A percentile compares a stretch with the other conserved stretches of the same genome.
Evolutionary conservation across 1,140 invertebrate genomes (phyloP).

Genomic region (Meloidogyne floridensis): DNA sequence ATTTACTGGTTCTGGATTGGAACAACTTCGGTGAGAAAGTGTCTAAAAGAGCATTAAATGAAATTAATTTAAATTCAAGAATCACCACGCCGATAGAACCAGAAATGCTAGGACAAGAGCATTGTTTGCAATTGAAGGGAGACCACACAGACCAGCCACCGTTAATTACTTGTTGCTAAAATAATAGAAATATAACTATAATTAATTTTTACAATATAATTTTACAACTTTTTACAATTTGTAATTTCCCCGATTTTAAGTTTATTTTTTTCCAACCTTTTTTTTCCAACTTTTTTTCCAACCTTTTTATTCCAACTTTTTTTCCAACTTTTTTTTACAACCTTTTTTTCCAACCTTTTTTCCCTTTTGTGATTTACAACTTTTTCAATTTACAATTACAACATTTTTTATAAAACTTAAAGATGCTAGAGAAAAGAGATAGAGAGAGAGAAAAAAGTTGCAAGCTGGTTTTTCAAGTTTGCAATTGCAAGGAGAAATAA

Average conservation of each 20-base stretch:
- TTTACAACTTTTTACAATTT: background rate
- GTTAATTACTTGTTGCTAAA: slow-evolving; percentile 49
- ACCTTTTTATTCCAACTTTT: background rate
- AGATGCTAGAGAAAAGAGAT: background rate
- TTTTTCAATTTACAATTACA: slow-evolving; percentile 3
- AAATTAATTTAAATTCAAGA: background rate
- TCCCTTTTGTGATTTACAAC: background rate
- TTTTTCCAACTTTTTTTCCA: background rate
- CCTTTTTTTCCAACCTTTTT: background rate
- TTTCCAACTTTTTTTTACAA: background rate
- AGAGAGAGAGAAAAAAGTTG: background rate
- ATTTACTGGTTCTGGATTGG: slow-evolving; percentile 55
- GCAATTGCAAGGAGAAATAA: background rate
- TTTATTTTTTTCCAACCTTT: background rate
- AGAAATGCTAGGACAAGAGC: slow-evolving; percentile 50
- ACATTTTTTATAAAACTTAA: slow-evolving; percentile 4
- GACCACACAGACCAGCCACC: slow-evolving; percentile 62
- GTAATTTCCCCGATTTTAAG: background rate
- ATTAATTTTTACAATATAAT: background rate
- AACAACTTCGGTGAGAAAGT: slow-evolving; percentile 42
- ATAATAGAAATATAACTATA: slow-evolving; percentile 8
- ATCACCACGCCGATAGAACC: slow-evolving; percentile 54
- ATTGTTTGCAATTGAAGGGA: slow-evolving; percentile 47
- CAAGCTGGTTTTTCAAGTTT: background rate
- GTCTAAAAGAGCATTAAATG: slow-evolving; percentile 3